Percentiles rank a stretch among this genome's conserved stretches.
These are phyloP conservation scores for Neolamprologus cancellatus DNA, from an alignment of 2,113 vertebrate genomes.

Conservation along the genomic window DNA sequence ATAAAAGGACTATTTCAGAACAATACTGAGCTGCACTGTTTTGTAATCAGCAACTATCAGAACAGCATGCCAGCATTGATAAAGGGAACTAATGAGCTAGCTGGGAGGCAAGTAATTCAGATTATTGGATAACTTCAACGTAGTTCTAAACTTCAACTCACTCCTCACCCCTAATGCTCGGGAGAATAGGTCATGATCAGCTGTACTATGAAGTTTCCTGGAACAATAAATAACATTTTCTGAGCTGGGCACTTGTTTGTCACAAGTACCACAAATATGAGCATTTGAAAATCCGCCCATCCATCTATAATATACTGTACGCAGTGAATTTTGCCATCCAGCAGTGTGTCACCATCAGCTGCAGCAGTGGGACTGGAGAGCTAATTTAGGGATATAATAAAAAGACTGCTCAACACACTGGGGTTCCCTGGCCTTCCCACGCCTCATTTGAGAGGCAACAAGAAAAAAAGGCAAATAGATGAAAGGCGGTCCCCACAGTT, in stretches of 20 bases:
- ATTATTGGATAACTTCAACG: neutral
- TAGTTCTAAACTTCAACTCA: neutral
- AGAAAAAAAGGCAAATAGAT: constrained; percentile 46
- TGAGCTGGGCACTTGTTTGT: neutral
- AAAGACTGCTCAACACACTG: constrained; percentile 23
- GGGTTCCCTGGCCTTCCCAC: constrained; percentile 34
- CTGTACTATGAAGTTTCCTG: neutral
- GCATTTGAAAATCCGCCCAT: neutral
- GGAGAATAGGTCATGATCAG: neutral
- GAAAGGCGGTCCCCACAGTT: constrained; percentile 65
- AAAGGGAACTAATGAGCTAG: neutral
- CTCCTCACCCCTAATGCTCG: neutral
- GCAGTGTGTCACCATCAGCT: neutral
- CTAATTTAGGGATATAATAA: constrained; percentile 16
- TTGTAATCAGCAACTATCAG: neutral
- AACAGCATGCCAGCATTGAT: neutral
- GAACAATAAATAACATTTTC: neutral
- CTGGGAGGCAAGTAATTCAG: neutral
- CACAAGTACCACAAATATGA: neutral
- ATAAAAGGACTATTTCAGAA: neutral
- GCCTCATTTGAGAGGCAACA: constrained; percentile 30
- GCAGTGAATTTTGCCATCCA: neutral
- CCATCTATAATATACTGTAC: neutral
- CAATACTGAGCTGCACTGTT: neutral
- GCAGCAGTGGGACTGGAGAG: neutral